Conservation (phyloP, 2,888 invertebrate genomes). For the Heliconius erato region DNA sequence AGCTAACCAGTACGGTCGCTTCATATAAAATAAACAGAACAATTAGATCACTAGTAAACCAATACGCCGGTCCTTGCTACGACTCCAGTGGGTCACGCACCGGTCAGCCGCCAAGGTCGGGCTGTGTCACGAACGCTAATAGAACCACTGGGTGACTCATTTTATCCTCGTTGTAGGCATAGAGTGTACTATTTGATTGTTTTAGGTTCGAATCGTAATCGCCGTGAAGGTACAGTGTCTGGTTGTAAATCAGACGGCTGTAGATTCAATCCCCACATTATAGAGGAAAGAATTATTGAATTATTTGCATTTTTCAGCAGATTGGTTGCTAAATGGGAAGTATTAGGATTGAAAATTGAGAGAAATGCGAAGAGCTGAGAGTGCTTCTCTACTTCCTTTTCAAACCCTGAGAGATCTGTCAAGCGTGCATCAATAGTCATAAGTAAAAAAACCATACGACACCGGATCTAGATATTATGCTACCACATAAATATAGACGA, state of each 20-base stretch:
- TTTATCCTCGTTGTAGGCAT: neutral
- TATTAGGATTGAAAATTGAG: too few relatives aligned
- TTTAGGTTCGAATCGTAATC: neutral
- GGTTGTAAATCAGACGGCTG: too few relatives aligned
- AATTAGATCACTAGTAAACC: conserved; percentile 20
- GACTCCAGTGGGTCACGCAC: conserved; percentile 35
- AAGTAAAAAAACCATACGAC: too few relatives aligned
- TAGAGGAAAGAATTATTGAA: too few relatives aligned
- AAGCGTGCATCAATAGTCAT: too few relatives aligned
- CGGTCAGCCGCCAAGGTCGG: conserved; percentile 51
- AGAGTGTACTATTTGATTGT: neutral
- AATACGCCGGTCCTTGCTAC: conserved; percentile 20
- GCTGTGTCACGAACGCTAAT: conserved; percentile 54
- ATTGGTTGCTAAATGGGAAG: too few relatives aligned
- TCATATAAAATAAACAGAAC: conserved; percentile 17
- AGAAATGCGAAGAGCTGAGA: too few relatives aligned
- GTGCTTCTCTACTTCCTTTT: too few relatives aligned
- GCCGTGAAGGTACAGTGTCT: neutral
- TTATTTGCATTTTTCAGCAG: too few relatives aligned
- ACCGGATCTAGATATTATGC: neutral
- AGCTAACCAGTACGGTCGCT: neutral
- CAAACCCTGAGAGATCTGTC: too few relatives aligned
- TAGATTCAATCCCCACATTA: too few relatives aligned
- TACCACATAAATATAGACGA: neutral
- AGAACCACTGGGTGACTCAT: conserved; percentile 53